phyloP scores from a whole-genome alignment of 2,113 vertebrate species.

The Toxotes jaculatrix region DNA sequence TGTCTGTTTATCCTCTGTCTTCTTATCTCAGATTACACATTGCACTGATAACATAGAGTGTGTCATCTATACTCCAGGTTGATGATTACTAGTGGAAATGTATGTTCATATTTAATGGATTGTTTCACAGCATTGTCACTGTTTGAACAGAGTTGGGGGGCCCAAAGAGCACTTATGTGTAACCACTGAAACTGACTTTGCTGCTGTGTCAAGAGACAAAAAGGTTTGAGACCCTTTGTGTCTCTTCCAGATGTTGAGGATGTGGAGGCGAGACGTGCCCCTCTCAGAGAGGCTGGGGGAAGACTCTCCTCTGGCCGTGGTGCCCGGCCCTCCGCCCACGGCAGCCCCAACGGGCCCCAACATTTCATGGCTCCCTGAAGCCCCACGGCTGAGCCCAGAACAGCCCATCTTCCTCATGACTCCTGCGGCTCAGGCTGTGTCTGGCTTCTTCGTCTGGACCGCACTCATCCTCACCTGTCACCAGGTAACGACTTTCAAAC shows the following conservation, averaged over 20 bases:
- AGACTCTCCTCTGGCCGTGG: constrained; percentile 59
- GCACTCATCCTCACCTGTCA: constrained; percentile 97
- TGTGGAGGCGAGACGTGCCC: constrained; percentile 82
- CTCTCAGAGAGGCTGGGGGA: constrained; percentile 77
- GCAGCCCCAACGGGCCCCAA: constrained; percentile 83
- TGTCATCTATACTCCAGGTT: constrained; percentile 37
- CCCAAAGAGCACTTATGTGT: background rate
- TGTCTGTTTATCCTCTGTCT: constrained; percentile 14
- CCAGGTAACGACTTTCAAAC: constrained; percentile 86
- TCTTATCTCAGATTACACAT: constrained; percentile 21
- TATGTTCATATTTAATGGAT: background rate
- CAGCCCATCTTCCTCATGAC: constrained; percentile 97
- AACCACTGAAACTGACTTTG: too few species aligned
- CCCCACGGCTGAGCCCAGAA: constrained; percentile 86
- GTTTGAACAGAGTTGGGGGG: constrained; percentile 1
- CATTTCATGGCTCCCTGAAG: constrained; percentile 89
- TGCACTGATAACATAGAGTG: constrained; percentile 4
- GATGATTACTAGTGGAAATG: constrained; percentile 46
- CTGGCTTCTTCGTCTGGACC: constrained; percentile 98
- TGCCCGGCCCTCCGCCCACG: constrained; percentile 66
- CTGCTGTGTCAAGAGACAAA: background rate
- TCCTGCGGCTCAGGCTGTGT: constrained; percentile 92
- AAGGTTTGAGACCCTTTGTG: constrained; percentile 3
- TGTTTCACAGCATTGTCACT: constrained; percentile 7
- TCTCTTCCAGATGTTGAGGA: constrained; percentile 68